Evolutionary conservation across 92 coral and sea anemone species (phyloP).

Genomic region (Phenganax marumi): DNA sequence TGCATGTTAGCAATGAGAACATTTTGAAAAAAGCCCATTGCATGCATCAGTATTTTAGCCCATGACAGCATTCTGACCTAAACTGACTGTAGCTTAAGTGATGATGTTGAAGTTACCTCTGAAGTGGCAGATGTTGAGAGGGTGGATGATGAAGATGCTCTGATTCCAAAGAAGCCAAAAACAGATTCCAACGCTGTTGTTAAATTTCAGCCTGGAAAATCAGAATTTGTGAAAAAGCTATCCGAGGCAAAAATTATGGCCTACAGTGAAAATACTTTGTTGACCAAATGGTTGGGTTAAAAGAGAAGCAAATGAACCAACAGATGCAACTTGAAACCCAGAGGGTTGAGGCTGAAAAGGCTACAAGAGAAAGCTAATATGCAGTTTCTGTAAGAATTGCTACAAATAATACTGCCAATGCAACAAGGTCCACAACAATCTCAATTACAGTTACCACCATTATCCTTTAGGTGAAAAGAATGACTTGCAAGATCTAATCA

Average conservation of each 20-base stretch:
- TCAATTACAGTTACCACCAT: constrained; percentile 22
- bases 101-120: constrained; percentile 38
- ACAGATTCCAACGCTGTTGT: constrained; percentile 33
- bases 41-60: constrained; percentile 7
- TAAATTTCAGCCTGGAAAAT: constrained; percentile 44
- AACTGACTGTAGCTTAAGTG: constrained; percentile 10
- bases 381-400: constrained; percentile 42
- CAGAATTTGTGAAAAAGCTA: constrained; percentile 22
- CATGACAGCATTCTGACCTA: constrained; percentile 30
- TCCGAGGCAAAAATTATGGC: constrained; percentile 50
- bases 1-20: background rate
- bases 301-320: constrained; percentile 45
- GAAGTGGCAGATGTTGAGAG: constrained; percentile 26
- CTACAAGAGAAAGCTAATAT: constrained; percentile 41
- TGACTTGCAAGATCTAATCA: background rate
- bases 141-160: constrained; percentile 23
- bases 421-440: constrained; percentile 29
- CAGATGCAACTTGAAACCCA: constrained; percentile 47
- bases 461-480: background rate
- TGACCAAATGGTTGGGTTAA: constrained; percentile 49
- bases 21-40: background rate
- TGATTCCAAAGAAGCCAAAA: constrained; percentile 13
- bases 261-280: constrained; percentile 52
- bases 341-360: constrained; percentile 52
- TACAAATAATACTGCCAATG: constrained; percentile 51